Conservation (phyloP, 2,888 invertebrate species). For the Eristalis pertinax region DNA sequence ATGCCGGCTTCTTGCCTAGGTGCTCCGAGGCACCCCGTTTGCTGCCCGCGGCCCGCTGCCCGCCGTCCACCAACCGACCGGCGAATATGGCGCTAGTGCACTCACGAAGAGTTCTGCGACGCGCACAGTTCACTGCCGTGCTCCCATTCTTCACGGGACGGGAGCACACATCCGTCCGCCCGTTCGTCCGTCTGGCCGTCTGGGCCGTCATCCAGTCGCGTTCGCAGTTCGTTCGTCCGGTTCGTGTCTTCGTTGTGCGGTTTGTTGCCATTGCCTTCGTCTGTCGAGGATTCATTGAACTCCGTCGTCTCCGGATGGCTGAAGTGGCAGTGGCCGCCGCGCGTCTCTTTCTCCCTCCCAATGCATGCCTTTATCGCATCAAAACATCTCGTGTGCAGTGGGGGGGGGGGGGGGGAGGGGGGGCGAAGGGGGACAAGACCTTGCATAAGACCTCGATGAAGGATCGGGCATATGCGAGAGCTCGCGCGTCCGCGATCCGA, state of each 20-base stretch:
- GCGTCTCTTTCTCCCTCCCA: background rate
- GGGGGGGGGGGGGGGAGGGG: background rate
- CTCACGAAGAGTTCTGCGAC: constrained; percentile 28
- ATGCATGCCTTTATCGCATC: constrained; percentile 63
- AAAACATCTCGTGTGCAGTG: constrained; percentile 40
- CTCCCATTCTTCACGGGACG: constrained; percentile 47
- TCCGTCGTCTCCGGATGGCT: constrained; percentile 13
- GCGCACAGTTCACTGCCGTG: constrained; percentile 59
- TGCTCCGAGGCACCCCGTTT: constrained; percentile 40
- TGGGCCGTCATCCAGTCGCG: constrained; percentile 2
- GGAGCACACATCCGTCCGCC: constrained; percentile 10
- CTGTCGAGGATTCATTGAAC: constrained; percentile 69
- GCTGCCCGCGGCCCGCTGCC: constrained; percentile 39
- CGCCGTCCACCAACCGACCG: constrained; percentile 43
- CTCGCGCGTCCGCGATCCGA: constrained; percentile 27
- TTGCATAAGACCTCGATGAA: constrained; percentile 11
- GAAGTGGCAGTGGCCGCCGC: background rate
- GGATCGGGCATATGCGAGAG: constrained; percentile 28
- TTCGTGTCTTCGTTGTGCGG: constrained; percentile 34
- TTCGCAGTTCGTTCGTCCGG: background rate
- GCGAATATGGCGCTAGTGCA: constrained; percentile 63
- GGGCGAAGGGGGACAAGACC: background rate
- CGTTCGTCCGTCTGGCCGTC: constrained; percentile 17
- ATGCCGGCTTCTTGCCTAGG: background rate
- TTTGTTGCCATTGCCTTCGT: constrained; percentile 54